Percentiles rank a stretch among this genome's conserved stretches.
phyloP scores from a whole-genome alignment of 2,797 vertebrate genomes.

The Alosa sapidissima region DNA sequence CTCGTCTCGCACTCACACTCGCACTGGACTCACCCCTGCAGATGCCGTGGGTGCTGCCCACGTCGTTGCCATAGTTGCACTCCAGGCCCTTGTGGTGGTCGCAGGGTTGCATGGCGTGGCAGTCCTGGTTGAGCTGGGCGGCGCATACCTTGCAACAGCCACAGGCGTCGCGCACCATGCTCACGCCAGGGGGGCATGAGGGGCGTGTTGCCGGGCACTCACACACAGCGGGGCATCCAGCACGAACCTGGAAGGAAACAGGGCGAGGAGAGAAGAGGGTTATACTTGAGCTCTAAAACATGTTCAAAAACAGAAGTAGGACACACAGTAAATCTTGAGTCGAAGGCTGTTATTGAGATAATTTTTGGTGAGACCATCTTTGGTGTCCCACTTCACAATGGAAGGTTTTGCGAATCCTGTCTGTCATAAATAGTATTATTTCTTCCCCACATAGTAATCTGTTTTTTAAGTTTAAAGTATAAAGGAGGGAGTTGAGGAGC shows the following conservation, averaged over 20 bases:
- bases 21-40: conserved; percentile 74
- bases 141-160: conserved; percentile 81
- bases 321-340: not conserved
- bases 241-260: conserved; percentile 58
- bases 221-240: conserved; percentile 71
- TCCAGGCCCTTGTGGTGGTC: conserved; percentile 82
- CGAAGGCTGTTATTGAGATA: not conserved
- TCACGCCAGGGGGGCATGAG: conserved; percentile 75
- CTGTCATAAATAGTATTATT: not conserved
- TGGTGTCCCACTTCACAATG: conserved; percentile 16
- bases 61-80: conserved; percentile 82
- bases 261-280: not conserved
- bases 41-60: conserved; percentile 72
- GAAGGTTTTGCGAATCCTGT: conserved; percentile 11
- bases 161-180: conserved; percentile 71
- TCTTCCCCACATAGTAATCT: conserved; percentile 8
- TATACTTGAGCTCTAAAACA: not conserved
- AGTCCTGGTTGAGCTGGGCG: conserved; percentile 80
- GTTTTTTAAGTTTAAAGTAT: conserved; percentile 19
- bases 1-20: not conserved
- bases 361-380: not conserved
- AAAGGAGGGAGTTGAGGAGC: conserved; percentile 7
- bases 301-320: not conserved
- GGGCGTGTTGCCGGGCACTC: conserved; percentile 64
- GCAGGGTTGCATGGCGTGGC: conserved; percentile 70